Base-by-base conservation (phyloP, 1,140 invertebrate genomes). In the Druon quercuslanigerum region DNA sequence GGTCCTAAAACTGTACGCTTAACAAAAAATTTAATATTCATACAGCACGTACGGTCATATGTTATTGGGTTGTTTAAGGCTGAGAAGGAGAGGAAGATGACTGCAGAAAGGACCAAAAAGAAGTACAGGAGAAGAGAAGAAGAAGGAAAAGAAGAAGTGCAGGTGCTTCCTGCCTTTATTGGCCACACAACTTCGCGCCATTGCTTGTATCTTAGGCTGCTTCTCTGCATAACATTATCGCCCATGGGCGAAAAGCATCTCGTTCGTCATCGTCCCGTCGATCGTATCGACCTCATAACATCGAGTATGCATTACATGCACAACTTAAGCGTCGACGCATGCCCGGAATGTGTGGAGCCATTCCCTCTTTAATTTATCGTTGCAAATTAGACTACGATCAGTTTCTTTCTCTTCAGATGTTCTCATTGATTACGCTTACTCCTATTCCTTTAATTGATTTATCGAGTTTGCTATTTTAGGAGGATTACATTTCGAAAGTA, bases 211-310 rank as follows among this genome's bases (percentile, higher is more conserved):
- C 17, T 25, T 19, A 57, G 17, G 19, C 56, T 20, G 20, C 56
- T 57, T 60, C 56, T 60, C 57, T 60, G 57, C 57, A 60, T 60
- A 60, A 14, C 20, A 60, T 60, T 60, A 60, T 60, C 57, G 20
- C 57, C 57, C 57, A 60, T 60, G 20, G 57, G 57, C 57, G 57
- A 60, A 60, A 60, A 60, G 57, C 57, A 60, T 60, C 57, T 60
- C 57, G 57, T 60, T 33, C 57, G 57, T 60, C 57, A 60, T 60
- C 57, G 25, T 7, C 11, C 20, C 57, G 25, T 60, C 57, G 57
- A 60, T 60, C 20, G 57, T 25, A 25, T 25, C 20, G 19, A 25
- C 8, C 57, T 60, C 57, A 56, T 56, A 56, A 56, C 52, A 54
- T 56, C 4, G 17, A 56, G 19, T 56, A 56, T 60, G 57, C 19